phyloP scores from a whole-genome alignment of 2,113 vertebrate genomes.

The Platanista minor region DNA sequence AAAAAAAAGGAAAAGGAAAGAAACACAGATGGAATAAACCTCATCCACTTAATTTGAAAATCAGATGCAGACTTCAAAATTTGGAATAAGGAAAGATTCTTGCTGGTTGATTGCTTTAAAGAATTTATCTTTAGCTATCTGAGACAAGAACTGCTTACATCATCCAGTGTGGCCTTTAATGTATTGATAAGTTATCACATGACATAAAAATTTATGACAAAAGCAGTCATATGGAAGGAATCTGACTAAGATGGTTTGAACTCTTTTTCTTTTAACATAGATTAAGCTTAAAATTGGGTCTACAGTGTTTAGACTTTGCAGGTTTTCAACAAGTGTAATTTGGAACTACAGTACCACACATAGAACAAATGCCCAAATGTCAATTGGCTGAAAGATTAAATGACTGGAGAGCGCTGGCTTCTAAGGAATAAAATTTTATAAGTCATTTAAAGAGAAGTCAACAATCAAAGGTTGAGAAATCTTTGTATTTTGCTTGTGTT shows the following conservation, averaged over 20 bases:
- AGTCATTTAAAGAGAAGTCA: not conserved
- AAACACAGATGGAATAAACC: slow-evolving; percentile 47
- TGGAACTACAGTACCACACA: not conserved
- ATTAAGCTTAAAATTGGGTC: slow-evolving; percentile 34
- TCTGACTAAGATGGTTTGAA: slow-evolving; percentile 22
- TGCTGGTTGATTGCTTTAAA: slow-evolving; percentile 24
- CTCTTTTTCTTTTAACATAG: not conserved
- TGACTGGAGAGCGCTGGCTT: not conserved
- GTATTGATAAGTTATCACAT: slow-evolving; percentile 57
- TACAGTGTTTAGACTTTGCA: not conserved
- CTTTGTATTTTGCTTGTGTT: not conserved
- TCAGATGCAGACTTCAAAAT: slow-evolving; percentile 52
- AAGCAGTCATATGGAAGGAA: slow-evolving; percentile 63
- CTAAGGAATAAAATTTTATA: not conserved
- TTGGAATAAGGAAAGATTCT: slow-evolving; percentile 33
- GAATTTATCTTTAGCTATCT: slow-evolving; percentile 36
- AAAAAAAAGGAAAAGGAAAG: not conserved
- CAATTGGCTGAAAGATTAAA: not conserved
- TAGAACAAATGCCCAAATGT: slow-evolving; percentile 19
- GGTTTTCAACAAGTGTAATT: not conserved
- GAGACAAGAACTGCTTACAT: slow-evolving; percentile 55
- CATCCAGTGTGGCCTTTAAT: slow-evolving; percentile 59
- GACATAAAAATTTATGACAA: slow-evolving; percentile 54
- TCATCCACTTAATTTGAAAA: slow-evolving; percentile 62
- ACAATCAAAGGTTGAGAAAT: not conserved